phyloP scores from a whole-genome alignment of 2,888 invertebrate genomes.

The Pristionchus fissidentatus region DNA sequence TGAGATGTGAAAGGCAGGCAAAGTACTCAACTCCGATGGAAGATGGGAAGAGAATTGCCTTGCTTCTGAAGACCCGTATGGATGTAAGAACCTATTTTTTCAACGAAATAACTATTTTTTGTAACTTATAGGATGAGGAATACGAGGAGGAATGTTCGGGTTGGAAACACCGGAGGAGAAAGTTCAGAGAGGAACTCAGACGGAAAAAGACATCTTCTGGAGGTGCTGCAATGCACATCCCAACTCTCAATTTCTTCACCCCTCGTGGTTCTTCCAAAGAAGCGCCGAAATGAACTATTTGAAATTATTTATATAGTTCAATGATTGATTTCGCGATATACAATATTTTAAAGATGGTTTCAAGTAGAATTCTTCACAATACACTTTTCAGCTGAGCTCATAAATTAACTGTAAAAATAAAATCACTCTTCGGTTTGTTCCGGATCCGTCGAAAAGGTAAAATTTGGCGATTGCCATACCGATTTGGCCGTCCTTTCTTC shows the following conservation, averaged over 20 bases:
- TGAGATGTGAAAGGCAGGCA: conserved; percentile 62
- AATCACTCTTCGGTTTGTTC: too few relatives aligned
- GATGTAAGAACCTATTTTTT: conserved; percentile 49
- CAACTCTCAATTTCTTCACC: conserved; percentile 29
- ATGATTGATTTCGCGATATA: too few relatives aligned
- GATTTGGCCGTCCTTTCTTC: neutral
- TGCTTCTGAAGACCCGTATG: conserved; percentile 66
- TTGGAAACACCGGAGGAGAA: conserved; percentile 38
- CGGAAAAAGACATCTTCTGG: neutral
- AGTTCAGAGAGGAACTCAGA: conserved; percentile 45
- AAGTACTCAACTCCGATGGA: conserved; percentile 89
- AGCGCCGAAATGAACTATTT: neutral
- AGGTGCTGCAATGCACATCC: neutral
- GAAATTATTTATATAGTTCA: too few relatives aligned
- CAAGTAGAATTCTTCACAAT: neutral
- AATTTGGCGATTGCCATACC: neutral
- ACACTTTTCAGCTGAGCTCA: too few relatives aligned
- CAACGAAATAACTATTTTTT: neutral
- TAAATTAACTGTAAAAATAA: neutral
- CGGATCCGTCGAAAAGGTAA: too few relatives aligned
- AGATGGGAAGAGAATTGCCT: conserved; percentile 66
- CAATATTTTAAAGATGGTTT: too few relatives aligned
- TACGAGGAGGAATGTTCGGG: conserved; percentile 83
- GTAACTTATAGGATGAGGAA: conserved; percentile 90
- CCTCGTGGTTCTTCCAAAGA: neutral